These are phyloP conservation scores for Tubulanus polymorphus DNA, from an alignment of 2,888 invertebrate genomes.

Conservation along the genomic window DNA sequence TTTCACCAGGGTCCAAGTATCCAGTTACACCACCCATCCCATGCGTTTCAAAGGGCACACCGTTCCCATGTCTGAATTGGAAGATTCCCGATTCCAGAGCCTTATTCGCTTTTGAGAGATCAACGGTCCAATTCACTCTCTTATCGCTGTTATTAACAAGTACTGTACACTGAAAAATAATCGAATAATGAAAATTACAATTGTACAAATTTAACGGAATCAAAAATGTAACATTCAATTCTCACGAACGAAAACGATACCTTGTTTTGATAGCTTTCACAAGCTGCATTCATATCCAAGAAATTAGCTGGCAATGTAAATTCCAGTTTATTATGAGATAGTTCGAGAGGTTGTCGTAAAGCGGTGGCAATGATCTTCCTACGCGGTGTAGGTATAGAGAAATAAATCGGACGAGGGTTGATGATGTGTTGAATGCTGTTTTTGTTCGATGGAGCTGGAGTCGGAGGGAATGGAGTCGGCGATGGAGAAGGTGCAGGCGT, in stretches of 20 bases:
- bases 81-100: conserved; percentile 43
- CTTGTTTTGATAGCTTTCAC: conserved; percentile 24
- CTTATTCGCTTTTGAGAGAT: conserved; percentile 32
- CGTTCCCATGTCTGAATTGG: conserved; percentile 44
- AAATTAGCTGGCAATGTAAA: conserved; percentile 38
- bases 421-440: conserved; percentile 43
- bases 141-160: conserved; percentile 47
- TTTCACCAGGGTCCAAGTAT: conserved; percentile 41
- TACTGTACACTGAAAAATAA: conserved; percentile 32
- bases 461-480: conserved; percentile 38
- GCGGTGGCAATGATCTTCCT: conserved; percentile 51
- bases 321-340: conserved; percentile 41
- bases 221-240: neutral
- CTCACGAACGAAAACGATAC: conserved; percentile 14
- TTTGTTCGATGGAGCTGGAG: conserved; percentile 37
- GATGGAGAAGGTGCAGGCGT: conserved; percentile 41
- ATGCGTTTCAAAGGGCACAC: conserved; percentile 40
- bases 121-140: conserved; percentile 42
- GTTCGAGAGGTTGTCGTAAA: conserved; percentile 45
- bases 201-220: neutral
- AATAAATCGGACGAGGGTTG: conserved; percentile 39
- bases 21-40: conserved; percentile 32
- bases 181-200: neutral
- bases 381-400: conserved; percentile 39
- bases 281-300: conserved; percentile 25